phyloP scores from a whole-genome alignment of 1,140 invertebrate species.

The Aleiodes sp. region DNA sequence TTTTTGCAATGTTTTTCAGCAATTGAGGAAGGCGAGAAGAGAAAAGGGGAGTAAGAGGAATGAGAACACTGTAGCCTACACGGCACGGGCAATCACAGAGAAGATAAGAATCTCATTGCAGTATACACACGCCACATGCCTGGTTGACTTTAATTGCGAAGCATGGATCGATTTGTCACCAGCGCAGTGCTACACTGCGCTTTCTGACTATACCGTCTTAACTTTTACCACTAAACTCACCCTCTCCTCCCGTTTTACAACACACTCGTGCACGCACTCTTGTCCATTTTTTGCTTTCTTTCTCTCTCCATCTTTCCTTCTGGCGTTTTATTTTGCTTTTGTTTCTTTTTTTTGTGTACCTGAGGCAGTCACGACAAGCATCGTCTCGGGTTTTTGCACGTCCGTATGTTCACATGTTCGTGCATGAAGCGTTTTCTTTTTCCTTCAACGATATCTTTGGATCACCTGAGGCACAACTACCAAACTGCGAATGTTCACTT shows the following conservation, averaged over 20 bases:
- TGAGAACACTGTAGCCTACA: constrained; percentile 33
- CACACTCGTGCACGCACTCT: constrained; percentile 43
- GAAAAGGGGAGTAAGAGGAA: background rate
- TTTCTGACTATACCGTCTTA: constrained; percentile 3
- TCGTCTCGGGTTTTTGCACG: background rate
- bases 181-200: constrained; percentile 33
- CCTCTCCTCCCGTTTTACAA: background rate
- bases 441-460: too few relatives aligned
- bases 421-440: background rate
- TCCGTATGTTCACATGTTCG: background rate
- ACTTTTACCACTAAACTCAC: background rate
- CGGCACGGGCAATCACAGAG: constrained; percentile 50
- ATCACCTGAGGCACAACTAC: too few relatives aligned
- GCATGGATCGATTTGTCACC: constrained; percentile 63
- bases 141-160: constrained; percentile 60
- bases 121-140: constrained; percentile 39
- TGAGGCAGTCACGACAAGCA: background rate
- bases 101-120: constrained; percentile 55
- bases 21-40: constrained; percentile 1
- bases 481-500: too few relatives aligned
- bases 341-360: background rate
- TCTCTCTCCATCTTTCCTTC: constrained; percentile 17
- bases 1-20: background rate
- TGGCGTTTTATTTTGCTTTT: background rate
- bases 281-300: constrained; percentile 20